Base-by-base conservation (phyloP, 2,888 invertebrate species). In the Malachius bipustulatus region DNA sequence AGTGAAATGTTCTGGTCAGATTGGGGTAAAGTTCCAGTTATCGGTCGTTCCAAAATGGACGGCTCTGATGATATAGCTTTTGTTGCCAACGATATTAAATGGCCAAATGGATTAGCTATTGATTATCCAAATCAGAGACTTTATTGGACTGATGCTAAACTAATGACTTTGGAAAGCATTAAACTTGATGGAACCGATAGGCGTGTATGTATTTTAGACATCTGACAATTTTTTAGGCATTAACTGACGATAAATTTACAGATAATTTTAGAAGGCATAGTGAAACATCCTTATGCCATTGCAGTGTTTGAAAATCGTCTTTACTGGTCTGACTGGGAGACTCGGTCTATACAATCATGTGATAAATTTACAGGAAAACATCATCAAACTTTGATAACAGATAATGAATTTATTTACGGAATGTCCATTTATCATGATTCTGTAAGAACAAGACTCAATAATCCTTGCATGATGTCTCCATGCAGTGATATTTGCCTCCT, bases 1-100 rank as follows among this genome's bases (percentile, higher is more conserved):
- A 87, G 87, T 2, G 64, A 70, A 48, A 81, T 96, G 77, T 94
- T 78, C 62, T 96, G 93, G 91, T 78, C 85, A 1, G 91, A 94
- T 59, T 90, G 87, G 83, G 84, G 84, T 3, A 50, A 60, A 1
- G 65, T 63, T 6, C 73, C 82, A 0, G 70, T 80, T 51, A 89
- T 96, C 46, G 82, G 80, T 47, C 65, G 70, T 4, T 75, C 89
- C 4, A 71, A 74, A 4, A 90, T 96, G 93, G 88, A 96, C 60
- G 96, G 94, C 2, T 64, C 70, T 1, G 50, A 71, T 1, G 63
- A 74, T 0, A 56, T 56, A 3, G 54, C 69, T 0, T 66, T 94
- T 34, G 71, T 90, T 0, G 65, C 67, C 1, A 60, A 69, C 0
- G 63, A 82, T 41, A 66, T 81, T 14, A 62, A 65, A 13, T 88